phyloP scores from a whole-genome alignment of 2,113 vertebrate species.

The Limnothrissa miodon region DNA sequence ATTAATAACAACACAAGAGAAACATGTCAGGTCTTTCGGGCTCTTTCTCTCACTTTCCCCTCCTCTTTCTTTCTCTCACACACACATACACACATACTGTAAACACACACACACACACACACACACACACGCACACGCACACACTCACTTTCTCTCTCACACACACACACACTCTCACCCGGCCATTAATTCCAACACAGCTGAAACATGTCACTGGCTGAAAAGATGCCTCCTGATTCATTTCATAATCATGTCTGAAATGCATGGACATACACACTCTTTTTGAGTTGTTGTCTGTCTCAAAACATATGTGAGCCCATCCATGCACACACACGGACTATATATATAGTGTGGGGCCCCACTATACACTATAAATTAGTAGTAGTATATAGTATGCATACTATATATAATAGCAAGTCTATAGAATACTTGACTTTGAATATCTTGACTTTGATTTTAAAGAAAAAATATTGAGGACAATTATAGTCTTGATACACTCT shows the following conservation, averaged over 20 bases:
- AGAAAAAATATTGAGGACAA: neutral
- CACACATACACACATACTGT: neutral
- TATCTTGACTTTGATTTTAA: too few relatives aligned
- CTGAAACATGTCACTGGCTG: conserved; percentile 9
- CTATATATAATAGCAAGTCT: too few relatives aligned
- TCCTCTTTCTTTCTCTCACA: neutral
- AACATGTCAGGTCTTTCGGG: neutral
- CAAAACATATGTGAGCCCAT: neutral
- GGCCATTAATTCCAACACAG: neutral
- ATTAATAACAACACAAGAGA: conserved; percentile 21
- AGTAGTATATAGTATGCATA: too few relatives aligned
- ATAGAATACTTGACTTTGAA: too few relatives aligned
- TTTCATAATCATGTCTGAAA: neutral
- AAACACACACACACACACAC: neutral
- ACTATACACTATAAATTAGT: too few relatives aligned
- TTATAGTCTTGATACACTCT: neutral
- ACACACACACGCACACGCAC: neutral
- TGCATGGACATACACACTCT: neutral
- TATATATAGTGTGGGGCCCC: neutral
- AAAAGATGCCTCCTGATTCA: neutral
- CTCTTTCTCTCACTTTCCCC: neutral
- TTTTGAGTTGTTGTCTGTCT: neutral
- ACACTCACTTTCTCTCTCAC: neutral
- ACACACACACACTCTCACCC: neutral
- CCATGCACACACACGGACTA: neutral